Conservation (phyloP, 2,113 vertebrate genomes). For the Ginglymostoma cirratum region DNA sequence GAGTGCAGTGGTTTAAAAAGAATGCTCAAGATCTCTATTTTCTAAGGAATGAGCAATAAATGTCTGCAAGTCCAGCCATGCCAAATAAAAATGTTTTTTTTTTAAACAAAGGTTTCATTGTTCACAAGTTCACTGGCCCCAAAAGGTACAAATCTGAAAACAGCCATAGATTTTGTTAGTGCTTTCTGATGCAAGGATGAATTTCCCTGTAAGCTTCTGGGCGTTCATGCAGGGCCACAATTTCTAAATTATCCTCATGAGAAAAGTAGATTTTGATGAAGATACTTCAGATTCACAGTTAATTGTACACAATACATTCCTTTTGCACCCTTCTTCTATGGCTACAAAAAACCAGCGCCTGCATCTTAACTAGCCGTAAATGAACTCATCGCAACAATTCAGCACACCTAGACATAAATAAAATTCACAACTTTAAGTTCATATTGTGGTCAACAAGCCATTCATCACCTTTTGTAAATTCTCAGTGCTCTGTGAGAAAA, state of each 20-base stretch:
- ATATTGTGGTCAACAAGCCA: background rate
- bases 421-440: background rate
- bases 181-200: background rate
- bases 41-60: background rate
- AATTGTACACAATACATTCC: background rate
- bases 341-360: background rate
- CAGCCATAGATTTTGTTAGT: background rate
- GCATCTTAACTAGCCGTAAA: background rate
- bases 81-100: background rate
- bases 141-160: background rate
- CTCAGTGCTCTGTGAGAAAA: background rate
- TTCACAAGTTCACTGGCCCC: no score
- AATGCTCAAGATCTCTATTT: background rate
- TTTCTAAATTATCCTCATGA: background rate
- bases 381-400: background rate
- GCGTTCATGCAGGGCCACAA: background rate
- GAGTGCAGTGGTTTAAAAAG: background rate
- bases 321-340: background rate
- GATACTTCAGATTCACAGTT: background rate
- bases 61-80: background rate
- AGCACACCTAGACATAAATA: background rate
- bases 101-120: background rate
- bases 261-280: background rate
- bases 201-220: background rate
- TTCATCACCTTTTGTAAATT: background rate